Percentiles rank a stretch among this genome's conserved stretches.
Evolutionary conservation across 2,113 vertebrate species (phyloP).

Genomic region (Boleophthalmus pectinirostris): DNA sequence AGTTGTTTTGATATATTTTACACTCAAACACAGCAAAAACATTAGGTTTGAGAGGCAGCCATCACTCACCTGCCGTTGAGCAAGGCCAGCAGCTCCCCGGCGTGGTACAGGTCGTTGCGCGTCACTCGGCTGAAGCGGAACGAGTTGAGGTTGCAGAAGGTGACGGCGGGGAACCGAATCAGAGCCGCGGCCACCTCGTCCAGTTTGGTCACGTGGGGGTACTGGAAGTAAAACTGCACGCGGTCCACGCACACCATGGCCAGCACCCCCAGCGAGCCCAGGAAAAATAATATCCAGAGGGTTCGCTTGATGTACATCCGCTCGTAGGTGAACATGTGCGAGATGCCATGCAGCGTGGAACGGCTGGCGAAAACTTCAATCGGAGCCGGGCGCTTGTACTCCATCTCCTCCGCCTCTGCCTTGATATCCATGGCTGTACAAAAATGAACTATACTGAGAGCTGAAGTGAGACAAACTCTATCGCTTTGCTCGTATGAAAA

Average conservation of each 20-base stretch:
- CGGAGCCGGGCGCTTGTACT: slow-evolving; percentile 85
- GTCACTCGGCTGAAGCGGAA: slow-evolving; percentile 96
- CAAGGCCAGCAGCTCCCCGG: slow-evolving; percentile 93
- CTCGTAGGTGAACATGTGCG: slow-evolving; percentile 98
- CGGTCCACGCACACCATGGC: slow-evolving; percentile 92
- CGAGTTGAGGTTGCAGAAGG: slow-evolving; percentile 99
- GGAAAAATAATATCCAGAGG: slow-evolving; percentile 93
- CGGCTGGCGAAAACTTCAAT: slow-evolving; percentile 96
- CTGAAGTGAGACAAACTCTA: slow-evolving; percentile 6
- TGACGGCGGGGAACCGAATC: slow-evolving; percentile 92
- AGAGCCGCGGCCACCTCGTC: slow-evolving; percentile 89
- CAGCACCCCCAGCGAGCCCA: slow-evolving; percentile 88
- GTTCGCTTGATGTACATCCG: slow-evolving; percentile 89
- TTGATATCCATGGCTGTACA: slow-evolving; percentile 87
- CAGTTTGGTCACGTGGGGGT: slow-evolving; percentile 97
- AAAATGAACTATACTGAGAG: slow-evolving; percentile 4
- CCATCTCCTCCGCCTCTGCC: slow-evolving; percentile 89
- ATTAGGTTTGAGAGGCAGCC: too few relatives aligned
- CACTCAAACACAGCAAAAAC: not conserved
- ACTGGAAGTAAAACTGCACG: slow-evolving; percentile 95
- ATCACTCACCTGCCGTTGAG: slow-evolving; percentile 93
- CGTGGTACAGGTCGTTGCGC: slow-evolving; percentile 98
- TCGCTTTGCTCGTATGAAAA: slow-evolving; percentile 9
- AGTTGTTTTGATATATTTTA: too few relatives aligned
- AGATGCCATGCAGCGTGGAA: slow-evolving; percentile 96